Conservation (phyloP, 2,888 invertebrate genomes). For the Calameuta idolon region DNA sequence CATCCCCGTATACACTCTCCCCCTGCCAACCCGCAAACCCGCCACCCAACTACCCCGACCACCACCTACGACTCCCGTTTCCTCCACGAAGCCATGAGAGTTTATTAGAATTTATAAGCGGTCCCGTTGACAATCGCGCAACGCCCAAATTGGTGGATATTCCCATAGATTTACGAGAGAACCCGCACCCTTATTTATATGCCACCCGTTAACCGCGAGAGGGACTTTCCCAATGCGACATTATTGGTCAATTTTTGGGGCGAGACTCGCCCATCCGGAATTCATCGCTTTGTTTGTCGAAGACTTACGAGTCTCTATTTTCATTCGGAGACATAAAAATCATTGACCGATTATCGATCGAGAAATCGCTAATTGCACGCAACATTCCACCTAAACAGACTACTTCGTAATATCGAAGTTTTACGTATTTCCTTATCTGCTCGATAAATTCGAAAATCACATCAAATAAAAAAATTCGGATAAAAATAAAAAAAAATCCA, state of each 20-base stretch:
- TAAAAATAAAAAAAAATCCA: neutral
- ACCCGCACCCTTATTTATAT: conserved; percentile 56
- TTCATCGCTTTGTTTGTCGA: conserved; percentile 63
- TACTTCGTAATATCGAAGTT: neutral
- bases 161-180: conserved; percentile 32
- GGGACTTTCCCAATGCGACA: conserved; percentile 41
- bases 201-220: conserved; percentile 24
- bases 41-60: neutral
- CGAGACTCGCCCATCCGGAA: conserved; percentile 61
- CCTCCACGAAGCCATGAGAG: conserved; percentile 32
- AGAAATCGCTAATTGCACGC: neutral
- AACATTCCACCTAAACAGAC: neutral
- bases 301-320: conserved; percentile 33
- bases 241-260: conserved; percentile 63
- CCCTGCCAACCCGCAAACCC: conserved; percentile 20
- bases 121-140: conserved; percentile 57
- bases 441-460: neutral
- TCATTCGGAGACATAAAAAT: neutral
- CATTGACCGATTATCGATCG: neutral
- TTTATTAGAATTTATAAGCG: conserved; percentile 67
- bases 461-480: neutral
- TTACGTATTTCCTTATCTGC: neutral
- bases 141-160: conserved; percentile 60
- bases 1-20: conserved; percentile 40
- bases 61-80: conserved; percentile 19